phyloP scores from a whole-genome alignment of 2,888 invertebrate genomes.

The Caenorhabditis macrosperma region DNA sequence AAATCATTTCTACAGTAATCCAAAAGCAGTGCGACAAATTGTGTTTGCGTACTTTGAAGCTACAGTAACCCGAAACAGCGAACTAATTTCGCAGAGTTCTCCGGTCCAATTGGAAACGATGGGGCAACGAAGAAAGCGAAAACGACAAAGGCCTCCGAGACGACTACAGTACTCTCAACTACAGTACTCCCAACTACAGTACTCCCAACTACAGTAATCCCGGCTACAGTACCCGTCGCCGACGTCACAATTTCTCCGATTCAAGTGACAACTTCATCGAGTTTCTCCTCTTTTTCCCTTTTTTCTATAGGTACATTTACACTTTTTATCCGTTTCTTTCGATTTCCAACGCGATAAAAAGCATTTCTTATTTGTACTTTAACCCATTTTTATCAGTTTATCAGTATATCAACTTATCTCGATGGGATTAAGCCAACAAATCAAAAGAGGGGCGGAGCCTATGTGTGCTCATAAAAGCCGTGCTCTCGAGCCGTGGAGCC shows the following conservation, averaged over 20 bases:
- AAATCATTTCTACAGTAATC: too few relatives aligned
- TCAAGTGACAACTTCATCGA: constrained; percentile 18
- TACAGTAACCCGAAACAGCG: background rate
- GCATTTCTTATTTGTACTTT: too few relatives aligned
- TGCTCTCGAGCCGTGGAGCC: too few relatives aligned
- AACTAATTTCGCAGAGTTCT: background rate
- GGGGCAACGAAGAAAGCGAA: constrained; percentile 16
- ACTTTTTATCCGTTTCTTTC: constrained; percentile 12
- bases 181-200: constrained; percentile 18
- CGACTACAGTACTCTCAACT: background rate
- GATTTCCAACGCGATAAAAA: constrained; percentile 12
- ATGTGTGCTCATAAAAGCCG: background rate
- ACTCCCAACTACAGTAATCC: constrained; percentile 20
- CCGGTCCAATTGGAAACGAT: background rate
- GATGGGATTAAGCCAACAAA: background rate
- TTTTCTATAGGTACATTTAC: constrained; percentile 1
- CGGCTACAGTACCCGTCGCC: background rate
- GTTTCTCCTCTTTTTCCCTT: background rate
- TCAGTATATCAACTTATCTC: too few relatives aligned
- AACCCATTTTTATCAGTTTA: too few relatives aligned
- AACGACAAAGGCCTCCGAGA: background rate
- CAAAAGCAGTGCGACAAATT: too few relatives aligned
- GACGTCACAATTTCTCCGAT: background rate
- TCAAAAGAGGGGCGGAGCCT: constrained; percentile 5
- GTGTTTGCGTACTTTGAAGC: too few relatives aligned